Evolutionary conservation across 1,140 invertebrate genomes (phyloP).

Genomic region (Brachionus koreanus): DNA sequence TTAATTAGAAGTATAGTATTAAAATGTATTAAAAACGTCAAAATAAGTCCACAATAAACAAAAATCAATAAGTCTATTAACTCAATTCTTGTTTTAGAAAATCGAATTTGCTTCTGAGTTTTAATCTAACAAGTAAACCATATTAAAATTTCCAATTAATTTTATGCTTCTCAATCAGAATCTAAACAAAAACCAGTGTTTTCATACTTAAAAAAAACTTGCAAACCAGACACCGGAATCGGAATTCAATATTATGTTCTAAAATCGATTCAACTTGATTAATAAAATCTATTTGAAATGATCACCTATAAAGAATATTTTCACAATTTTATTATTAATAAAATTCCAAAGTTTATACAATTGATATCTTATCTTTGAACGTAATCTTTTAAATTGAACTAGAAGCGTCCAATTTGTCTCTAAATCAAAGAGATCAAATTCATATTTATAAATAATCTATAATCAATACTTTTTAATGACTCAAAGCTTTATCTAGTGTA

Average conservation of each 20-base stretch:
- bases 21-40: background rate
- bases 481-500: background rate
- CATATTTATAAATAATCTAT: background rate
- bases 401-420: background rate
- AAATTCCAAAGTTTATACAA: background rate
- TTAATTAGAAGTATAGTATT: background rate
- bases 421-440: background rate
- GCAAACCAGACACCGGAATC: slow-evolving; percentile 1
- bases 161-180: background rate
- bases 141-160: slow-evolving; percentile 1
- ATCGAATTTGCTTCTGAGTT: background rate
- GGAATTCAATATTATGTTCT: background rate
- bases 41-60: background rate
- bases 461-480: background rate
- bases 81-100: background rate
- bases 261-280: background rate
- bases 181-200: background rate
- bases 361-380: background rate
- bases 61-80: background rate
- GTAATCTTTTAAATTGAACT: background rate
- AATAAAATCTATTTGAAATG: background rate
- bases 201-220: background rate
- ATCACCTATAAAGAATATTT: background rate
- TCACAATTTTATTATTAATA: background rate
- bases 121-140: slow-evolving; percentile 2